phyloP scores from a whole-genome alignment of 2,888 invertebrate species.

The Thyatira batis region DNA sequence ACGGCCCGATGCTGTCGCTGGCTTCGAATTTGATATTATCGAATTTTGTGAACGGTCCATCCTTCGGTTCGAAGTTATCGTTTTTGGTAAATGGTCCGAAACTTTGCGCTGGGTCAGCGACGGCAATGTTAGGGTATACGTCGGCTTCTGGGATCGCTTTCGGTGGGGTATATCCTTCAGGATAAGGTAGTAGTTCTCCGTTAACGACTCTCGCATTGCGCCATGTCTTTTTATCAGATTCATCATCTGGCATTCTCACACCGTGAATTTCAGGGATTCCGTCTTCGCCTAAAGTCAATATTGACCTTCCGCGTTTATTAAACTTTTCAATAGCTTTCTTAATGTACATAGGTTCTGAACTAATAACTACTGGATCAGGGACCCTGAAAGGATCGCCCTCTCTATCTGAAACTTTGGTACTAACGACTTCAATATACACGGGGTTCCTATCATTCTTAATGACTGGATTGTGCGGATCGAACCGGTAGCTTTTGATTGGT shows the following conservation, averaged over 20 bases:
- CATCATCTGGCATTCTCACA: conserved; percentile 91
- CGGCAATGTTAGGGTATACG: conserved; percentile 71
- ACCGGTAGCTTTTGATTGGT: conserved; percentile 72
- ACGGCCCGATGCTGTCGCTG: conserved; percentile 62
- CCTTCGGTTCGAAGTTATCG: conserved; percentile 81
- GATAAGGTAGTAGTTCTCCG: conserved; percentile 89
- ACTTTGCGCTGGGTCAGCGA: conserved; percentile 58
- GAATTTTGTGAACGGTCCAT: conserved; percentile 83
- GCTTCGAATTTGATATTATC: conserved; percentile 78
- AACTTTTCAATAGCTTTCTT: conserved; percentile 76
- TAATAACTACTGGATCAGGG: conserved; percentile 86
- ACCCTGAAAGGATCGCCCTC: conserved; percentile 78
- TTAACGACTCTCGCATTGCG: conserved; percentile 94
- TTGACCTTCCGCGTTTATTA: conserved; percentile 84
- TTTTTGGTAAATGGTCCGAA: conserved; percentile 84
- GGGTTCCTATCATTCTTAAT: conserved; percentile 82
- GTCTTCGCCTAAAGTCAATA: conserved; percentile 85
- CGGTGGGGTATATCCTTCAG: conserved; percentile 85
- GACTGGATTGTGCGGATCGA: conserved; percentile 75
- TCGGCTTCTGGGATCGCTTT: conserved; percentile 83
- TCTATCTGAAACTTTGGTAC: conserved; percentile 73
- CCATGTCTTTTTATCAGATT: conserved; percentile 92
- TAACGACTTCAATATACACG: conserved; percentile 77
- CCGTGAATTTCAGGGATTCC: conserved; percentile 92
- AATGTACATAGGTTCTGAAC: conserved; percentile 84